Evolutionary conservation across 2,113 vertebrate species (phyloP).

Genomic region (Chlorodrepanis virens): DNA sequence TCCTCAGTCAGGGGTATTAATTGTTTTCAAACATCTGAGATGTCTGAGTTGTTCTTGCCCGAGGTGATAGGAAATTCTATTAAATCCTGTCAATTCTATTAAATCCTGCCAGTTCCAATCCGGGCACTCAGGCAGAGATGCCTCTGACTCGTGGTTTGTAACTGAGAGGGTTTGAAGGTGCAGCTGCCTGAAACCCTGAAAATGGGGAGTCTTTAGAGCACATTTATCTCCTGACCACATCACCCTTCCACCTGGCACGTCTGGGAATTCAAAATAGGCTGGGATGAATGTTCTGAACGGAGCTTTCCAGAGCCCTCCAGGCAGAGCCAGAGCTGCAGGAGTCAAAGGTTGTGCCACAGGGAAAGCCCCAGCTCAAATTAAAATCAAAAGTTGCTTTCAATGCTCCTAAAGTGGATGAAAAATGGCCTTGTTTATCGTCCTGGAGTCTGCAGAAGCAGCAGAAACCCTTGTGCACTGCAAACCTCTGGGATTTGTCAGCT

Average conservation of each 20-base stretch:
- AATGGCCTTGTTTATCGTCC: conserved; percentile 27
- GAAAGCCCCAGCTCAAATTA: neutral
- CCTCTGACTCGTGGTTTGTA: neutral
- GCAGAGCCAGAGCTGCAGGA: neutral
- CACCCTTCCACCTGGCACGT: neutral
- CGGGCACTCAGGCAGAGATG: neutral
- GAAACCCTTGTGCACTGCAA: neutral
- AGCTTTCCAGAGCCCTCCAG: neutral
- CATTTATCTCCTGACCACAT: neutral
- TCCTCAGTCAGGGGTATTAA: neutral
- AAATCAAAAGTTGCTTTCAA: neutral
- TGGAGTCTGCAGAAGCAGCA: conserved; percentile 43
- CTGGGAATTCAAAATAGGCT: neutral
- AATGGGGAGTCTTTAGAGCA: neutral
- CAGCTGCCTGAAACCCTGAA: neutral
- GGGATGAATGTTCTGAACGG: neutral
- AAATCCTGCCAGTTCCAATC: neutral
- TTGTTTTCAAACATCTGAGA: neutral
- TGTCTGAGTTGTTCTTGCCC: conserved; percentile 9
- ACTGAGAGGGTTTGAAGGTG: neutral
- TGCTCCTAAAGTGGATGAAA: neutral
- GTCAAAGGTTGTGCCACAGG: neutral
- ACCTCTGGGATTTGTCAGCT: neutral
- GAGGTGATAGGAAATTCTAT: conserved; percentile 14
- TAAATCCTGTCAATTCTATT: conserved; percentile 21